phyloP scores from a whole-genome alignment of 2,797 vertebrate genomes.

The Muscicapa striata region DNA sequence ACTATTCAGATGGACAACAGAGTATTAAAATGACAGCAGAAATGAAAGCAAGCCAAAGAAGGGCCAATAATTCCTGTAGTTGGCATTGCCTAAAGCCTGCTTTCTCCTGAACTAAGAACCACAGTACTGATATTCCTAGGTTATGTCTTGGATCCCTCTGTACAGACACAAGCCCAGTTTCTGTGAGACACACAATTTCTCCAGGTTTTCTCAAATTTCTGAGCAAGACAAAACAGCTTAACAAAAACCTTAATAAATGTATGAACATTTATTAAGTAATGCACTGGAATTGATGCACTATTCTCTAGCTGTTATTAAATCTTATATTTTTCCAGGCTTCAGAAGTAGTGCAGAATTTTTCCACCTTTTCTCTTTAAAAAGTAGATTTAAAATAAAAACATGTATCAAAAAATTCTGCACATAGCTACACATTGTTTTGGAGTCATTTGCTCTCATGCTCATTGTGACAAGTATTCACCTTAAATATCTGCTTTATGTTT shows the following conservation, averaged over 20 bases:
- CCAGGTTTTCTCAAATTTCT: background rate
- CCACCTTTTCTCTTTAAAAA: background rate
- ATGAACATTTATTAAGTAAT: background rate
- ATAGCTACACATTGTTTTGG: background rate
- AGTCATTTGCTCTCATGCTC: background rate
- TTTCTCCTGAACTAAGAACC: background rate
- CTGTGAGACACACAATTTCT: background rate
- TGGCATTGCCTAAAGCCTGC: background rate
- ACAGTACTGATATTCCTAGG: background rate
- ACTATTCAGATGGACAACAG: background rate
- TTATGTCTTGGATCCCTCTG: background rate
- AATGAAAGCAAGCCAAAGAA: background rate
- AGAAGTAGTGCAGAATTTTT: background rate
- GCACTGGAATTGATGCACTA: background rate
- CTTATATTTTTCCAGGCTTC: background rate
- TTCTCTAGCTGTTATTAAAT: background rate
- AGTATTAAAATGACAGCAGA: background rate
- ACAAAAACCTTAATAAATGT: background rate
- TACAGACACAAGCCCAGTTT: background rate
- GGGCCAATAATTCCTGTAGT: background rate
- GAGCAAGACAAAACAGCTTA: background rate
- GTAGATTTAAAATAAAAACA: background rate
- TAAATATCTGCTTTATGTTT: background rate
- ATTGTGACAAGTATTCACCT: background rate
- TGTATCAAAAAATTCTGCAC: background rate